Evolutionary conservation across 2,113 vertebrate genomes (phyloP), one percentile per base, ranked within the genome.

Genomic region (Pelmatolapia mariae): DNA sequence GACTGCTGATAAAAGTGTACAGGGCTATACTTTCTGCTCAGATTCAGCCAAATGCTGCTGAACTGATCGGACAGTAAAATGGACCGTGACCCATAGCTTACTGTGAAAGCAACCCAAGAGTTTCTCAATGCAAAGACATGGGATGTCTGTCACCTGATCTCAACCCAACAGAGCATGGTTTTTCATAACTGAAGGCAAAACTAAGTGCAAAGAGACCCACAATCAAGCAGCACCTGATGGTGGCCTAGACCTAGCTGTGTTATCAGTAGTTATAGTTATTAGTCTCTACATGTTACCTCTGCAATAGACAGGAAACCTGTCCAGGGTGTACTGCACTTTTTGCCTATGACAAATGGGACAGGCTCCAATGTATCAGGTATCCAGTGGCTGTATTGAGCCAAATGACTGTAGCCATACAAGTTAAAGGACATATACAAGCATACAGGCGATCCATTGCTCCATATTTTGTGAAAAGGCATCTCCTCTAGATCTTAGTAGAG

Each of bases 131-230:
- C 29, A 33, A 61, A 61, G 29, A 61, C 29, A 61, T 0, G 3
- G 15, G 57, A 59, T 4, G 29, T 33, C 59, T 36, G 18, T 63
- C 59, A 63, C 10, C 31, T 63, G 29, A 36, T 36, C 59, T 63
- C 59, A 36, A 33, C 31, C 59, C 9, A 63, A 63, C 16, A 63
- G 29, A 63, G 59, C 31, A 63, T 63, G 31, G 3, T 63, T 63
- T 63, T 36, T 19, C 0, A 19, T 63, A 19, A 63, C 9, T 0
- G 0, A 63, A 36, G 31, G 29, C 26, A 61, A 61, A 61, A 61
- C 26, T 31, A 61, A 61, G 57, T 61, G 57, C 8, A 61, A 61
- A 61, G 15, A 61, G 57, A 61, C 1, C 57, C 5, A 61, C 26
- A 61, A 31, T 18, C 24, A 29, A 53, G 19, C 52, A 53, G 50